Evolutionary conservation across 2,888 invertebrate genomes (phyloP).

Genomic region (Brenthis daphne): DNA sequence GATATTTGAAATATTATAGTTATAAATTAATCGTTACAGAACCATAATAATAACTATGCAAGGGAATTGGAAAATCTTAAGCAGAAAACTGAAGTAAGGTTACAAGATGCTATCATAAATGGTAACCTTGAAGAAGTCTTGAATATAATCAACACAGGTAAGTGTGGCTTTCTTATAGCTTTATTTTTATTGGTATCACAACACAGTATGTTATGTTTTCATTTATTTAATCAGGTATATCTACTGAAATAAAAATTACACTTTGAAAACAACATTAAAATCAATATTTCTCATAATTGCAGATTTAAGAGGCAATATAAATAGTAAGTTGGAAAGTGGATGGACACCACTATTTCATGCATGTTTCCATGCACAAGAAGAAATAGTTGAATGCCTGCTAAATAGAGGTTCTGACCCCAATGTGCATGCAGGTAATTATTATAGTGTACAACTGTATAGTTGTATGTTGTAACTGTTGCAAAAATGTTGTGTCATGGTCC

Average conservation of each 20-base stretch:
- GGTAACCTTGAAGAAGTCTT: conserved; percentile 59
- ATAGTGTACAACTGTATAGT: too few relatives aligned
- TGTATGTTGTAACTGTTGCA: too few relatives aligned
- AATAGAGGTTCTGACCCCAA: conserved; percentile 83
- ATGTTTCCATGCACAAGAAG: conserved; percentile 79
- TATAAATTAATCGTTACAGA: conserved; percentile 21
- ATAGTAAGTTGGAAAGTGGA: conserved; percentile 74
- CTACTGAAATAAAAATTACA: neutral
- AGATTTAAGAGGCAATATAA: conserved; percentile 64
- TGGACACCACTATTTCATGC: conserved; percentile 85
- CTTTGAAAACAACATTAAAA: conserved; percentile 18
- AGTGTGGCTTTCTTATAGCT: too few relatives aligned
- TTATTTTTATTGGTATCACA: too few relatives aligned
- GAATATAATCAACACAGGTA: conserved; percentile 56
- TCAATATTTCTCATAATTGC: conserved; percentile 29
- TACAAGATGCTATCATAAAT: conserved; percentile 71
- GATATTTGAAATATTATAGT: neutral
- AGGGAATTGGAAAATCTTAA: conserved; percentile 46
- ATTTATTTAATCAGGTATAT: neutral
- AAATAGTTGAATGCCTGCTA: conserved; percentile 77
- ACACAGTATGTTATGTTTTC: too few relatives aligned
- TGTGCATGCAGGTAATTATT: conserved; percentile 61
- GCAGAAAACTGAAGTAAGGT: conserved; percentile 60
- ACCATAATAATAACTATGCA: conserved; percentile 10
- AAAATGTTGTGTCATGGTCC: too few relatives aligned